Base-by-base conservation (phyloP, 2,113 vertebrate species). In the Strix aluco region DNA sequence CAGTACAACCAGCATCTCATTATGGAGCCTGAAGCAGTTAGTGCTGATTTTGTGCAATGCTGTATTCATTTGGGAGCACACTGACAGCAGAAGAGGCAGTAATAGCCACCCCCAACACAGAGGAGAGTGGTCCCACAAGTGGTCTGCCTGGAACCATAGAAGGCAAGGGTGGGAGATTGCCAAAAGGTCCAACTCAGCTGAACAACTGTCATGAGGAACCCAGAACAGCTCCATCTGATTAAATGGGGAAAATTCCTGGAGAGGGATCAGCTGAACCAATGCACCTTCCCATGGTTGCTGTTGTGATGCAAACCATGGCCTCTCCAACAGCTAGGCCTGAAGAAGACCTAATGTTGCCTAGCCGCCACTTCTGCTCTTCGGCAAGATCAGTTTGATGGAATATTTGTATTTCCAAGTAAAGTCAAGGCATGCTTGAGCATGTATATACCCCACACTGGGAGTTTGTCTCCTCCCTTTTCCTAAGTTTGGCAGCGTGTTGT, bases 191-290 rank as follows among this genome's bases (percentile, higher is more conserved):
- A 6, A 0, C 42, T 80, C 2, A 2, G 19, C 27, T 62, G 69
- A 11, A 47, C 0, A 3, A 1, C 18, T 34, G 5, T 8, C 29
- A 34, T 0, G 1, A 2, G 5, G n/a, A 83, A 51, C 4, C 1
- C n/a, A 54, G 36, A 85, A 36, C 34, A 88, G 13, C 15, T 74
- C 62, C 22, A 57, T 18, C 10, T 77, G 22, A 16, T 61, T 75
- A 57, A 92, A 57, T 10, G 3, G 7, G 46, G 30, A 40, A 52
- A 20, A 80, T 7, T 67, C 34, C 40, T 61, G 18, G 47, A 57
- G 20, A 42, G 3, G 13, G 15, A 55, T 80, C 20, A 72, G 15
- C 22, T 26, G 55, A 36, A 81, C 5, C 25, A 71, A 66, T 62
- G 23, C 23, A 46, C 6, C 12, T 57, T 85, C 40, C 36, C 23